Percentiles rank a stretch among this genome's conserved stretches.
These are phyloP conservation scores for Zenarchopterus dispar DNA, from an alignment of 2,797 vertebrate genomes.

Conservation along the genomic window DNA sequence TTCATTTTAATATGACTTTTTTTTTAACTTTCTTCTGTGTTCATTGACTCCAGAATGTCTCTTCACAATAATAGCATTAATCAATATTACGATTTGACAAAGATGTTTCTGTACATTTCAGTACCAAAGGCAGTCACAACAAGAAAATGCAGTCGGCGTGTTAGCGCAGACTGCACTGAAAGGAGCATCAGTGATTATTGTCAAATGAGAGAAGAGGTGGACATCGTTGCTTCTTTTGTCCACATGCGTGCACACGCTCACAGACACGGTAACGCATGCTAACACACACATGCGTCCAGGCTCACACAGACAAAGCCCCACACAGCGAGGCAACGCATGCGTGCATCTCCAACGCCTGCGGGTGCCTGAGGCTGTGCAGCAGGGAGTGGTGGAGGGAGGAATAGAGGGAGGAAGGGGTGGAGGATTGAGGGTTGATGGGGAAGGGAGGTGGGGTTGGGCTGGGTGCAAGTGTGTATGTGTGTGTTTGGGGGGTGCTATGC, in stretches of 20 bases:
- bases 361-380: constrained; percentile 73
- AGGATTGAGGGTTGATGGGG: constrained; percentile 43
- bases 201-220: constrained; percentile 61
- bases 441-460: constrained; percentile 21
- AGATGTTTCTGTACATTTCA: background rate
- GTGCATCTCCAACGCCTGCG: constrained; percentile 75
- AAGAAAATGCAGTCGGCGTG: constrained; percentile 12
- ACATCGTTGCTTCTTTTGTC: constrained; percentile 74
- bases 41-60: too few species aligned
- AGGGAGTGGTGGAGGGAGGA: constrained; percentile 59
- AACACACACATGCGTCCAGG: constrained; percentile 46
- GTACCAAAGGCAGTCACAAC: constrained; percentile 29
- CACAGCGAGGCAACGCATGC: constrained; percentile 78
- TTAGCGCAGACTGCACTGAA: constrained; percentile 26
- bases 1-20: too few species aligned
- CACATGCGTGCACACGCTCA: constrained; percentile 36
- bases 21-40: too few species aligned
- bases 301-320: constrained; percentile 76
- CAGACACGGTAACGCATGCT: constrained; percentile 45
- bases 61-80: too few species aligned
- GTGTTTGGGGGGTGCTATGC: constrained; percentile 39
- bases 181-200: constrained; percentile 62
- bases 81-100: too few species aligned
- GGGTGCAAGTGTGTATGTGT: constrained; percentile 4
- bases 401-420: constrained; percentile 6